Percentiles rank a stretch among this genome's conserved stretches.
Evolutionary conservation across 2,797 vertebrate species (phyloP).

Genomic region (Clamator glandarius): DNA sequence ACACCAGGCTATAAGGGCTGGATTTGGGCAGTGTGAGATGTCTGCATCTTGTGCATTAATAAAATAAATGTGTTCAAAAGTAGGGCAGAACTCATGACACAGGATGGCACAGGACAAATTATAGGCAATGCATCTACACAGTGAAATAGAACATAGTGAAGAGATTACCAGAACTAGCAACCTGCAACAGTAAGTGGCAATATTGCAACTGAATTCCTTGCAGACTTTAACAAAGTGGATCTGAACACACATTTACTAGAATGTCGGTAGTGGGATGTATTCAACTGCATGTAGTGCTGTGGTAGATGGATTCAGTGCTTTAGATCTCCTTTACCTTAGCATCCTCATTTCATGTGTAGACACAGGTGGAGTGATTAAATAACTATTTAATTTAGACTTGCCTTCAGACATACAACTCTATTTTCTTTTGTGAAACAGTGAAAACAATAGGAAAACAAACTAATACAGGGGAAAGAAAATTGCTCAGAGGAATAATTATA

Average conservation of each 20-base stretch:
- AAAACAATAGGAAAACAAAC: slow-evolving; percentile 40
- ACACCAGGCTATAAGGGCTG: neutral
- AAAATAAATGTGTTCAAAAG: neutral
- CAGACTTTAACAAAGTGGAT: neutral
- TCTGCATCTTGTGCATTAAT: neutral
- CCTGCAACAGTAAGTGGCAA: neutral
- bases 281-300: neutral
- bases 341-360: neutral
- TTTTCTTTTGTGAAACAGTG: slow-evolving; percentile 2
- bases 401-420: neutral
- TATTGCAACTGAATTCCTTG: neutral
- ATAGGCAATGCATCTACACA: neutral
- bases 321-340: neutral
- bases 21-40: neutral
- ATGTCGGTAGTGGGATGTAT: neutral
- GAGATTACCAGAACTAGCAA: neutral
- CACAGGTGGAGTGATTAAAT: neutral
- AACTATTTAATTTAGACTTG: slow-evolving; percentile 14
- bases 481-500: slow-evolving; percentile 54
- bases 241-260: neutral
- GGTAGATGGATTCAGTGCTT: neutral
- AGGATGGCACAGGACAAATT: neutral
- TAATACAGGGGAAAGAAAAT: slow-evolving; percentile 32
- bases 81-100: neutral
- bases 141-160: neutral